phyloP scores from a whole-genome alignment of 2,888 invertebrate genomes.

The Drosophila mettleri region DNA sequence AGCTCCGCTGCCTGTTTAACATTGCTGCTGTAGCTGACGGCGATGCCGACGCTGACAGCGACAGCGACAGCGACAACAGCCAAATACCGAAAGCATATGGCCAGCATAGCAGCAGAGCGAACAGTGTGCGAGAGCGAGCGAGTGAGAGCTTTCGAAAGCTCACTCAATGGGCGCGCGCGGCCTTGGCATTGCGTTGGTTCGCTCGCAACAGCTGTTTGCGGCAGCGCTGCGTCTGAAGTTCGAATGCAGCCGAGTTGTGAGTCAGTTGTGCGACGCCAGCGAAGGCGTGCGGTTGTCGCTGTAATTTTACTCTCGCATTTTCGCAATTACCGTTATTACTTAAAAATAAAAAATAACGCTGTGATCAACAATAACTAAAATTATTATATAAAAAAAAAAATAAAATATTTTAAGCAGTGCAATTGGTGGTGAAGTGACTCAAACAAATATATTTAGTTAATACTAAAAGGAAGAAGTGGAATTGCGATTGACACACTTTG shows the following conservation, averaged over 20 bases:
- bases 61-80: not conserved
- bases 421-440: slow-evolving; percentile 6
- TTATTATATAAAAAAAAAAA: not conserved
- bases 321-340: not conserved
- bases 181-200: slow-evolving; percentile 67
- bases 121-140: not conserved
- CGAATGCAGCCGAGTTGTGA: slow-evolving; percentile 22
- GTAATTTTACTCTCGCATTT: slow-evolving; percentile 4
- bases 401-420: slow-evolving; percentile 4
- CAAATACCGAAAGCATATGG: slow-evolving; percentile 48
- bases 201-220: slow-evolving; percentile 53
- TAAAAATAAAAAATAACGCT: not conserved
- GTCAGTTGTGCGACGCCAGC: slow-evolving; percentile 58
- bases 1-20: slow-evolving; percentile 38
- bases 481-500: slow-evolving; percentile 49
- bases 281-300: slow-evolving; percentile 56
- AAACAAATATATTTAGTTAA: not conserved
- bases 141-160: slow-evolving; percentile 34
- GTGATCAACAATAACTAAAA: not conserved
- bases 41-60: slow-evolving; percentile 1
- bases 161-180: slow-evolving; percentile 37
- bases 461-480: not conserved
- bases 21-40: slow-evolving; percentile 28
- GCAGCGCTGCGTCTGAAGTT: slow-evolving; percentile 28
- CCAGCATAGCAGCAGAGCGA: slow-evolving; percentile 18